phyloP scores from a whole-genome alignment of 2,113 vertebrate genomes.

The Ptilonorhynchus violaceus region DNA sequence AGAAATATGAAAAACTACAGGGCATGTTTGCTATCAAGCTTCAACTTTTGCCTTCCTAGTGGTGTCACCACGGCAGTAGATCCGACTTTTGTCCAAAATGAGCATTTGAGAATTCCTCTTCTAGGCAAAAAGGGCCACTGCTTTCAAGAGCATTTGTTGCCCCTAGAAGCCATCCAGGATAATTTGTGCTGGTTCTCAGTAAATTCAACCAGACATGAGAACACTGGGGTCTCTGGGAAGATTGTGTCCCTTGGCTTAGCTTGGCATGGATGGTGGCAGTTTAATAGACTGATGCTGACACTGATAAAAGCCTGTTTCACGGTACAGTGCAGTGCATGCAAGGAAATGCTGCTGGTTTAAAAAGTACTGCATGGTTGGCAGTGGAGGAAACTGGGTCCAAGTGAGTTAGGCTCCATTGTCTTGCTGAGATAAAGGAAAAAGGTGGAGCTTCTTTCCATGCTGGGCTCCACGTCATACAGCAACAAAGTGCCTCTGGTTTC shows the following conservation, averaged over 20 bases:
- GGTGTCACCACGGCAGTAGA: background rate
- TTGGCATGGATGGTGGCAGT: background rate
- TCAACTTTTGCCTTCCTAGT: background rate
- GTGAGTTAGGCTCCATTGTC: background rate
- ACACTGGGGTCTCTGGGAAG: background rate
- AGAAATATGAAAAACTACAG: background rate
- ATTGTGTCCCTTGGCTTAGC: background rate
- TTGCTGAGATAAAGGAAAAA: background rate
- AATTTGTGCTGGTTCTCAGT: background rate
- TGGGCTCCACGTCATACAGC: background rate
- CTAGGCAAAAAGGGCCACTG: background rate
- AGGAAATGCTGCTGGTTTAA: background rate
- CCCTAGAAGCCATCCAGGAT: background rate
- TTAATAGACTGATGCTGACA: background rate
- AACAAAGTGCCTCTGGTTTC: background rate
- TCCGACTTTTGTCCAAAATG: background rate
- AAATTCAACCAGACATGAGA: background rate
- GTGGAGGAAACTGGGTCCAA: background rate
- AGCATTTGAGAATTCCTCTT: background rate
- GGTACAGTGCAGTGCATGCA: background rate
- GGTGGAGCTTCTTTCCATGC: background rate
- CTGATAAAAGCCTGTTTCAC: background rate
- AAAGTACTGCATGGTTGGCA: background rate
- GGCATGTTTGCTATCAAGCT: background rate
- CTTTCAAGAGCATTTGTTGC: background rate